Percentiles rank a stretch among this genome's conserved stretches.
Evolutionary conservation across 2,888 invertebrate species (phyloP).

Genomic region (Sphinx pinastri): DNA sequence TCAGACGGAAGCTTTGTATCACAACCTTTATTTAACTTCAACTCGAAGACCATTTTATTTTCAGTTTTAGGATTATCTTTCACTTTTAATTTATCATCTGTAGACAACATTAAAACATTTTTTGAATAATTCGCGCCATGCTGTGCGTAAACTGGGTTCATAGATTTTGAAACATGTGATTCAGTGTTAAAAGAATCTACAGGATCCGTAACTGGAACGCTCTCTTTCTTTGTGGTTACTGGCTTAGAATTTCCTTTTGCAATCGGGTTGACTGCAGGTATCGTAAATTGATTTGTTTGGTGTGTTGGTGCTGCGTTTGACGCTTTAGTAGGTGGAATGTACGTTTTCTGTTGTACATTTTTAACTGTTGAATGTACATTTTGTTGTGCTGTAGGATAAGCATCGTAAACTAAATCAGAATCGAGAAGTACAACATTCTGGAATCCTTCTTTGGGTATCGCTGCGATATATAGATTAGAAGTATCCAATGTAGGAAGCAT

Average conservation of each 20-base stretch:
- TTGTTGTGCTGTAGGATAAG: conserved; percentile 42
- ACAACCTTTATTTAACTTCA: conserved; percentile 42
- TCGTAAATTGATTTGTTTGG: conserved; percentile 1
- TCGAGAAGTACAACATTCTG: conserved; percentile 61
- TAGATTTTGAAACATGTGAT: neutral
- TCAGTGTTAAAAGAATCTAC: neutral
- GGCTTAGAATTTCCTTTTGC: neutral
- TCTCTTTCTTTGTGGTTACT: neutral
- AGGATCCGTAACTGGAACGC: neutral
- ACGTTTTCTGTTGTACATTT: neutral
- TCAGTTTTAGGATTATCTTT: neutral
- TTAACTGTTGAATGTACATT: neutral
- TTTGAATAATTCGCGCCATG: neutral
- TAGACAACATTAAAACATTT: neutral
- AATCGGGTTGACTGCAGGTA: neutral
- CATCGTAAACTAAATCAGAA: conserved; percentile 57
- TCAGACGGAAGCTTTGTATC: conserved; percentile 58
- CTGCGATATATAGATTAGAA: conserved; percentile 45
- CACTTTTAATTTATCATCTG: neutral
- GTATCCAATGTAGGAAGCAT: neutral
- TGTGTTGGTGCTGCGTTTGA: neutral
- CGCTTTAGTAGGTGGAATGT: neutral
- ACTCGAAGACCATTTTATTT: conserved; percentile 30
- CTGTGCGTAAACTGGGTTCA: neutral
- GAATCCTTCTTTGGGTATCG: conserved; percentile 48